These are phyloP conservation scores for Anoplolepis gracilipes DNA, from an alignment of 1,140 invertebrate genomes.

Conservation along the genomic window DNA sequence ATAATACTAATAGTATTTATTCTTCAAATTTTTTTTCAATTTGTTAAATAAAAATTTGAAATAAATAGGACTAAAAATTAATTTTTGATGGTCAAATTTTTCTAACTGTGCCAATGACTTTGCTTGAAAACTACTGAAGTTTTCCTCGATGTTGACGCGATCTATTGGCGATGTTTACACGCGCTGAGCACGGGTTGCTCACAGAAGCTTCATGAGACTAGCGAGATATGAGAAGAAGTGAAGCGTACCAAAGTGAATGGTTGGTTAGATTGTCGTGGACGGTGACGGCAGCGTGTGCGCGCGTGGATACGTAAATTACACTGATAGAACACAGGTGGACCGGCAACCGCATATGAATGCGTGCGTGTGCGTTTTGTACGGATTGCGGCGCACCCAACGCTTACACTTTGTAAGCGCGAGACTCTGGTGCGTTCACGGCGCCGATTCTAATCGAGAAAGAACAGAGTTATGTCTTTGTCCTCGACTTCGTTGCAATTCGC, in stretches of 20 bases:
- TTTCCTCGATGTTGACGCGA: neutral
- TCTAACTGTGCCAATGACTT: neutral
- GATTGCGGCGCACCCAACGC: constrained; percentile 78
- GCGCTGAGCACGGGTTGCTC: neutral
- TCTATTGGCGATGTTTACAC: constrained; percentile 2
- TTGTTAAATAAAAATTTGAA: neutral
- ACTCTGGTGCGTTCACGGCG: constrained; percentile 69
- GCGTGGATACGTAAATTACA: constrained; percentile 64
- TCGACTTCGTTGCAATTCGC: neutral
- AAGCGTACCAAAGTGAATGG: constrained; percentile 67
- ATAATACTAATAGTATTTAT: neutral
- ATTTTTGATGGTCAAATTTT: neutral
- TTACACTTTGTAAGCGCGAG: constrained; percentile 80
- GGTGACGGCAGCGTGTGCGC: constrained; percentile 40
- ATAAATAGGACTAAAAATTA: neutral
- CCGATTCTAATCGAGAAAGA: constrained; percentile 53
- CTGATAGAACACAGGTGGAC: constrained; percentile 65
- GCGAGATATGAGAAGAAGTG: constrained; percentile 48
- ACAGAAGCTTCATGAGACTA: constrained; percentile 27
- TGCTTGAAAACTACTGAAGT: neutral
- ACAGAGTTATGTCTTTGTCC: constrained; percentile 33
- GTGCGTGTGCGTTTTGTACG: constrained; percentile 55
- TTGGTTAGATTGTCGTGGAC: constrained; percentile 50
- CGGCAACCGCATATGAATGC: constrained; percentile 18
- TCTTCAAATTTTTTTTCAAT: neutral